Percentiles rank a stretch among this genome's conserved stretches.
phyloP scores from a whole-genome alignment of 1,140 invertebrate species.

The Drosophila sp. region DNA sequence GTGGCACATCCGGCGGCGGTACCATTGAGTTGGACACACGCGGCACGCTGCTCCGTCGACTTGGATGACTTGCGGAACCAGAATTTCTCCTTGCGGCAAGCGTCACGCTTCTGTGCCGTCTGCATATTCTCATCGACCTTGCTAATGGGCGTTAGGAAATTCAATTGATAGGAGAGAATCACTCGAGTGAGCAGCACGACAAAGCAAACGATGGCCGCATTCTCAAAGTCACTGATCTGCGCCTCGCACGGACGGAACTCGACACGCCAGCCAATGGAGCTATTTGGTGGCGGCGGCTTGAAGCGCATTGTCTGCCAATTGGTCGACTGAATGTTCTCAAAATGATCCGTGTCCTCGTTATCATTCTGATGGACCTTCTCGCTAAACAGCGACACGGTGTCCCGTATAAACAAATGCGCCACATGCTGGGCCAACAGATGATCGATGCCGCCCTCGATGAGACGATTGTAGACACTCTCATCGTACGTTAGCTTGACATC shows the following conservation, averaged over 20 bases:
- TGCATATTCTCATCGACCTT: conserved; percentile 99
- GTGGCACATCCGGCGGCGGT: conserved; percentile 10
- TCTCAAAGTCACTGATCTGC: conserved; percentile 99
- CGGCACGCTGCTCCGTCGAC: conserved; percentile 63
- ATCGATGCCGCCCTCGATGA: conserved; percentile 95
- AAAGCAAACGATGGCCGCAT: conserved; percentile 99
- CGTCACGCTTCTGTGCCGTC: conserved; percentile 95
- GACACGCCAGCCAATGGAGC: conserved; percentile 99
- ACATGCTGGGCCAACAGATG: conserved; percentile 96
- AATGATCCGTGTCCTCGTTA: conserved; percentile 97
- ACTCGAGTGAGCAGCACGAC: conserved; percentile 98
- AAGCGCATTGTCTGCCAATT: conserved; percentile 99
- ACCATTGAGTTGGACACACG: conserved; percentile 54
- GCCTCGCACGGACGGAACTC: conserved; percentile 99
- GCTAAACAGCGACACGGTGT: conserved; percentile 97
- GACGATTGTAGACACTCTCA: conserved; percentile 90
- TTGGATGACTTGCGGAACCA: conserved; percentile 93
- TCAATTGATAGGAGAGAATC: conserved; percentile 97
- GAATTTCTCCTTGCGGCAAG: conserved; percentile 92
- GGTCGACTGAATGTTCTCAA: conserved; percentile 99
- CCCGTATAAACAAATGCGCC: conserved; percentile 99
- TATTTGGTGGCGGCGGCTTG: conserved; percentile 98
- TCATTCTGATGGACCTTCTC: conserved; percentile 99
- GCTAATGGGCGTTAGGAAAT: conserved; percentile 98
- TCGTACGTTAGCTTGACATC: conserved; percentile 92